Conservation (phyloP, 2,113 vertebrate genomes). For the Saccopteryx bilineata region DNA sequence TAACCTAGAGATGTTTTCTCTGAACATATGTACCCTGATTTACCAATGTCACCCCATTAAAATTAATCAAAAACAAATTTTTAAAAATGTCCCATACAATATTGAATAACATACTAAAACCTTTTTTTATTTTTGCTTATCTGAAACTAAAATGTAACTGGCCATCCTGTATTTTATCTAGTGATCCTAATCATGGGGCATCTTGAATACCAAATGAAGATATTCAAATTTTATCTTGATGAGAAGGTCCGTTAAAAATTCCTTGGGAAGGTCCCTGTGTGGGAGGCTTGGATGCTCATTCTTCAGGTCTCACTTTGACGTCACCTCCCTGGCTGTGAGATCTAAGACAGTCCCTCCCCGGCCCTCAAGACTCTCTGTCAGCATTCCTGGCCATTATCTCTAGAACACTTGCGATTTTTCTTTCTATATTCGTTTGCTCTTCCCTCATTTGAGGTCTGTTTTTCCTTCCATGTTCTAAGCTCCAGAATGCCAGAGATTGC, state of each 20-base stretch:
- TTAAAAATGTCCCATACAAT: not conserved
- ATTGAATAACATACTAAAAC: not conserved
- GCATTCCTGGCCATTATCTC: not conserved
- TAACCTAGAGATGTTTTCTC: too few species aligned
- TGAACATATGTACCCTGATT: too few species aligned
- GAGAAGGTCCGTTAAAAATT: not conserved
- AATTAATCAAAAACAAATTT: not conserved
- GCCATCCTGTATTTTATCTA: conserved; percentile 25
- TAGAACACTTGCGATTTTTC: not conserved
- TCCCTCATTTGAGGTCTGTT: not conserved
- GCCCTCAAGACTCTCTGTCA: not conserved
- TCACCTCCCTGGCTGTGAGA: not conserved
- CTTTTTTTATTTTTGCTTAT: not conserved
- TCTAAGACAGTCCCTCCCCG: not conserved
- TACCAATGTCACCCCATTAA: too few species aligned
- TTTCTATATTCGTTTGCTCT: not conserved
- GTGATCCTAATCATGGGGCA: not conserved
- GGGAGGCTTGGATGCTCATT: not conserved
- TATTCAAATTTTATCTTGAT: conserved; percentile 6
- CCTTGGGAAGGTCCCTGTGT: not conserved
- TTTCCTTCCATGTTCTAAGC: not conserved
- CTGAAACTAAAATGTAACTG: conserved; percentile 1
- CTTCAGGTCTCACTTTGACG: not conserved
- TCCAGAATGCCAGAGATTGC: not conserved
- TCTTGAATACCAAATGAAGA: not conserved